Base-by-base conservation (phyloP, 2,888 invertebrate species). In the Dolichopus griseipennis region DNA sequence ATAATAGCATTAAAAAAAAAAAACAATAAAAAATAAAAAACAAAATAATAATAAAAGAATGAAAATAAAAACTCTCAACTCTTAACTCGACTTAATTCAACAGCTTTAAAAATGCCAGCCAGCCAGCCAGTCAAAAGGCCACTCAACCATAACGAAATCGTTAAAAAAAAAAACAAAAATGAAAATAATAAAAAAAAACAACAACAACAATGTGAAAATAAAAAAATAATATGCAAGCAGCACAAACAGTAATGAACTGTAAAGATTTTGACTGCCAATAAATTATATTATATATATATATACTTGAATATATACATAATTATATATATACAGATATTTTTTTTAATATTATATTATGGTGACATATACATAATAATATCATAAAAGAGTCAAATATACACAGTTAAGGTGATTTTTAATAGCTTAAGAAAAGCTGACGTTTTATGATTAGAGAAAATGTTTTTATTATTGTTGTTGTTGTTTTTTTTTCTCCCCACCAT, bases 81-180 rank as follows among this genome's bases (percentile, higher is more conserved):
- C 52, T 52, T 15, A 52, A 52, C 52, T 52, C 18, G n/a, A 52
- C n/a, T 52, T 18, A 52, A 52, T 52, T 52, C 52, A 52, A 52
- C 52, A 52, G n/a, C 52, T 18, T 52, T 52, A 52, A 41, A 27
- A 27, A n/a, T n/a, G n/a, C n/a, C n/a, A 4, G 52, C 52, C 9
- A 52, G 18, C 18, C 6, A 52, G 2, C 52, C 52, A 52, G 18
- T 15, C 52, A 52, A 52, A 52, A 52, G 52, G 52, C 52, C 52
- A 52, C 52, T 52, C 52, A 52, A 52, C 52, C 52, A n/a, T 52
- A 52, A 18, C 52, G 15, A 52, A 52, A 52, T 52, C 52, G 52
- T 52, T 52, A 15, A 18, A 52, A 52, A 3, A n/a, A 52, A 52
- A 12, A 52, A 18, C 12, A n/a, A 41, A 41, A 15, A 6, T 18